Evolutionary conservation across 2,113 vertebrate genomes (phyloP).

Genomic region (Microcebus lehilahytsara): DNA sequence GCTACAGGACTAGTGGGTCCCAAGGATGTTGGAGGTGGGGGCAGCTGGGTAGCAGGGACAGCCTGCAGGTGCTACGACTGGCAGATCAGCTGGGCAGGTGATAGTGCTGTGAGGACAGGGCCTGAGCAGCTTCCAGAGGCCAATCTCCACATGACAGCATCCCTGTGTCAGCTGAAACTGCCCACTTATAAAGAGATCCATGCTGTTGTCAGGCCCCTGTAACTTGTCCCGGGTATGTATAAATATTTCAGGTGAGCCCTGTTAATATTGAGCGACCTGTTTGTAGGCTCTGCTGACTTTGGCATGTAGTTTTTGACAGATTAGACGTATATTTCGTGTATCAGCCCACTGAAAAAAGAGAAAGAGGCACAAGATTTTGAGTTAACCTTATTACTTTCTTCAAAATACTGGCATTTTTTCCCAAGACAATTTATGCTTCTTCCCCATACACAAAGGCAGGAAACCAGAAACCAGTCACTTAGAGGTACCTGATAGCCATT

Average conservation of each 20-base stretch:
- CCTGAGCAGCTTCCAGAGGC: not conserved
- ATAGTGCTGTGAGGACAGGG: too few relatives aligned
- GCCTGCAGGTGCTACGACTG: not conserved
- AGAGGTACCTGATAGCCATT: too few relatives aligned
- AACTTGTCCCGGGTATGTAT: not conserved
- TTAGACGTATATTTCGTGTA: not conserved
- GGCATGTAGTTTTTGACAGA: not conserved
- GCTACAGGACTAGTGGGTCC: rapidly evolving
- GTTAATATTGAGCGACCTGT: not conserved
- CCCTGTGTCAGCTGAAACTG: not conserved
- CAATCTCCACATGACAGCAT: not conserved
- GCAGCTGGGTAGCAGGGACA: not conserved
- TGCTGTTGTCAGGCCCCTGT: not conserved
- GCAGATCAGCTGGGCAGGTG: not conserved
- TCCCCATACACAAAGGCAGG: not conserved
- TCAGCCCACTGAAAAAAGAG: not conserved
- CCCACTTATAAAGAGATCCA: not conserved
- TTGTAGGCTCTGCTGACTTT: not conserved
- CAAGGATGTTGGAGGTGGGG: not conserved
- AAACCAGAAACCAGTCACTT: too few relatives aligned
- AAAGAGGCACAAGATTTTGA: not conserved
- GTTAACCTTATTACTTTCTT: not conserved
- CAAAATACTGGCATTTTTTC: not conserved
- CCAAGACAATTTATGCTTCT: not conserved
- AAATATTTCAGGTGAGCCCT: not conserved